phyloP scores from a whole-genome alignment of 2,113 vertebrate species.

The Stercorarius parasiticus region DNA sequence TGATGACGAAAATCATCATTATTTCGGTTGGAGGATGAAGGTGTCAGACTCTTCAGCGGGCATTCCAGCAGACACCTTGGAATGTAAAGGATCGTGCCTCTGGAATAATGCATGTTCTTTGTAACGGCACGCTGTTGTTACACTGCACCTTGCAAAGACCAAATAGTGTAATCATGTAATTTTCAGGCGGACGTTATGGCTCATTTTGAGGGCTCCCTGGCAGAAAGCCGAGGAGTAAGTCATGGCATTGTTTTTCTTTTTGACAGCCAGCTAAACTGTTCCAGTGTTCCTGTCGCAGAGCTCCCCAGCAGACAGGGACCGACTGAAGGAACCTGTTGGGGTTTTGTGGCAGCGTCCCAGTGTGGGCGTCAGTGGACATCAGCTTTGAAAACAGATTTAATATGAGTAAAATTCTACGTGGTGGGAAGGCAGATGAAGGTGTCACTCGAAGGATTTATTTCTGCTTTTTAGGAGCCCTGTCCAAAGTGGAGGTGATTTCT shows the following conservation, averaged over 20 bases:
- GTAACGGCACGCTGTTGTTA: fast-evolving
- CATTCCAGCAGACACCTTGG: neutral
- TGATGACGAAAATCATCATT: fast-evolving
- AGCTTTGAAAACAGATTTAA: neutral
- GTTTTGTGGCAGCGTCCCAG: neutral
- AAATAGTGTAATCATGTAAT: fast-evolving
- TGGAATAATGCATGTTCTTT: neutral
- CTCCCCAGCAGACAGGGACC: neutral
- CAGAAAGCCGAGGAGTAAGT: neutral
- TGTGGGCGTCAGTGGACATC: neutral
- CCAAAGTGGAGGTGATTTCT: neutral
- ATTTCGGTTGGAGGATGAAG: neutral
- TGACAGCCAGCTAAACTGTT: neutral
- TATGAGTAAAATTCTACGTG: neutral
- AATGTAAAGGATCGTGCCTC: neutral
- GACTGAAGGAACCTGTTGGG: neutral
- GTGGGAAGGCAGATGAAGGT: neutral
- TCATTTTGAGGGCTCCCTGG: neutral
- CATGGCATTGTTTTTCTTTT: neutral
- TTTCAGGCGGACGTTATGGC: fast-evolving
- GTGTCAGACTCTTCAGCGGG: too few relatives aligned
- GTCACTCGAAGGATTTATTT: fast-evolving
- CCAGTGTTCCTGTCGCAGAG: neutral
- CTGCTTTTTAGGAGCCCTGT: neutral
- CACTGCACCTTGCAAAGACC: neutral